phyloP scores from a whole-genome alignment of 2,888 invertebrate species.

The Metacarcinus magister region DNA sequence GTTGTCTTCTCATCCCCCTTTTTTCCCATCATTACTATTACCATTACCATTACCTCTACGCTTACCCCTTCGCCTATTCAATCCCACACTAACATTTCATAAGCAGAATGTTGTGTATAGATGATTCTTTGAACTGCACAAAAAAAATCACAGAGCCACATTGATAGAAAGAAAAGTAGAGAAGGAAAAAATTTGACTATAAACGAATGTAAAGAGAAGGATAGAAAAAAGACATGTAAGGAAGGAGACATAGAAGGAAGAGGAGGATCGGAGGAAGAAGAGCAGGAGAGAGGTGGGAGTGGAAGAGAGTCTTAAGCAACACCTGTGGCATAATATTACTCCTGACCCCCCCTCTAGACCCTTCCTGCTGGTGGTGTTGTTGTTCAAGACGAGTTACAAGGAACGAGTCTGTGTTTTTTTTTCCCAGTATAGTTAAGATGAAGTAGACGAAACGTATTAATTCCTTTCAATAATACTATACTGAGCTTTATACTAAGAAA shows the following conservation, averaged over 20 bases:
- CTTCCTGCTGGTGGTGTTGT: neutral
- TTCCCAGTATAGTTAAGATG: neutral
- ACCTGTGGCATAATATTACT: constrained; percentile 41
- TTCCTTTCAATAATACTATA: neutral
- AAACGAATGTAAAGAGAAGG: neutral
- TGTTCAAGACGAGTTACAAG: neutral
- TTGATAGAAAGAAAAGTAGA: neutral
- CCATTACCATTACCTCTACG: neutral
- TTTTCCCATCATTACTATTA: neutral
- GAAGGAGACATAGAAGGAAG: neutral
- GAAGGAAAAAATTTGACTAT: neutral
- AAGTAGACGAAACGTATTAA: neutral
- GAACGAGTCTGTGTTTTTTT: neutral
- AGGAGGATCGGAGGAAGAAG: neutral
- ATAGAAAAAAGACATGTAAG: neutral
- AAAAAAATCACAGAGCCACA: neutral
- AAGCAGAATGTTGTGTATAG: neutral
- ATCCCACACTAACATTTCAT: neutral
- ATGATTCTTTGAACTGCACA: neutral
- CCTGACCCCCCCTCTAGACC: neutral
- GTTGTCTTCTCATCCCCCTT: neutral
- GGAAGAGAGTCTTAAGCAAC: constrained; percentile 17
- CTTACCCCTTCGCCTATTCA: neutral
- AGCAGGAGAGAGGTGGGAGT: neutral
- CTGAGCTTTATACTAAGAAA: no score